Base-by-base conservation (phyloP, 2,797 vertebrate genomes). In the Falco berigora region DNA sequence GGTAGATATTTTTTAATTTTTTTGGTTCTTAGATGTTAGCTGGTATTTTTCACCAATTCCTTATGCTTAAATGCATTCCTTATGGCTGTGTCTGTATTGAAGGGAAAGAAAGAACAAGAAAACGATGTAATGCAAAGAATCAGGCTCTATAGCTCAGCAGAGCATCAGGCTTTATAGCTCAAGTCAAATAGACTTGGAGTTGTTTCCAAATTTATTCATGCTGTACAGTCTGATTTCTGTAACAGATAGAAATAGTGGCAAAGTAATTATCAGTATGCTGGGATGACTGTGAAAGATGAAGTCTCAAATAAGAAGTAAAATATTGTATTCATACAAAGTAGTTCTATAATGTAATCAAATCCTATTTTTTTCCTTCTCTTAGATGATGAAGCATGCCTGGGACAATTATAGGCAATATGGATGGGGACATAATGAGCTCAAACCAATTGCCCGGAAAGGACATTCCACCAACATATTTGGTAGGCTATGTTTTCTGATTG, bases 341-440 rank as follows among this genome's bases (percentile, higher is more conserved):
- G 27, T 72, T 92, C 90, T 79, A 21, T 63, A 52, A 93, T 79
- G 59, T 93, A 90, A 96, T 86, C 22, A 5, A 91, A 83, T 80
- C 73, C 27, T 88, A 4, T 63, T 71, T 85, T 85, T 97, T 94
- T 95, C 27, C 8, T 30, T 91, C 95, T 96, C 46, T 84, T 95
- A 99, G 99, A 99, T 99, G 99, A 99, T 99, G 99, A 99, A 99
- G 95, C 99, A 99, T 87, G 99, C 99, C 19, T 99, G 99, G 99
- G 98, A 99, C 98, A 99, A 99, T 98, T 99, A 99, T 88, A 98
- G 98, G 85, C 98, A 99, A 58, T 99, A 99, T n/a, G 99, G 99
- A 96, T 99, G 99, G 99, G 99, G 99, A 74, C 99, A 99, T 98
- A 99, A 99, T 73, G 99, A 99, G 97, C 98, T 99, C 95, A 99